Conservation (phyloP, 2,797 vertebrate species). For the Mormyrus hasselquistii region DNA sequence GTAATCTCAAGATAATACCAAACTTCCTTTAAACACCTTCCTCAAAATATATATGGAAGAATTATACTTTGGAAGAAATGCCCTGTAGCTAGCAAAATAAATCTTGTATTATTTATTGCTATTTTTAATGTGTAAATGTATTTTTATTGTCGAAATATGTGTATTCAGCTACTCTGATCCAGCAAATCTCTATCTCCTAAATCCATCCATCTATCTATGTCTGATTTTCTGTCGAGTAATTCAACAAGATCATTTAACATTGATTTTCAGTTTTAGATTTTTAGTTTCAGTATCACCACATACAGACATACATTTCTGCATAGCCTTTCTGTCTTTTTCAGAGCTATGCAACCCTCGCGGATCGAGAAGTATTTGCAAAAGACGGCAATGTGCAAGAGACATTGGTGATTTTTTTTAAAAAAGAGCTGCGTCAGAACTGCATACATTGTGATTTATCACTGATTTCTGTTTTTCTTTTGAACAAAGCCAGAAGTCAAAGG, state of each 20-base stretch:
- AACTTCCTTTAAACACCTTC: background rate
- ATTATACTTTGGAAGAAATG: background rate
- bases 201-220: no score
- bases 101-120: background rate
- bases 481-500: slow-evolving; percentile 17
- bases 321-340: background rate
- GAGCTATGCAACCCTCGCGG: background rate
- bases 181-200: background rate
- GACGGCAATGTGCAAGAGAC: background rate
- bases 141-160: background rate
- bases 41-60: background rate
- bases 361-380: background rate
- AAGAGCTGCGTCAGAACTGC: slow-evolving; percentile 6
- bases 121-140: background rate
- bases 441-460: background rate
- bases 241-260: background rate
- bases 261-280: background rate
- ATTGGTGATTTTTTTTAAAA: slow-evolving; percentile 1
- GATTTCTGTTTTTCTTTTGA: background rate
- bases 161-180: background rate
- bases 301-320: background rate
- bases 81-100: background rate
- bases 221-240: background rate
- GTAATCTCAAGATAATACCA: background rate
- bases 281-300: background rate